Evolutionary conservation across 2,888 invertebrate genomes (phyloP), one percentile per base, ranked within the genome.

Genomic region (Altica lythri): DNA sequence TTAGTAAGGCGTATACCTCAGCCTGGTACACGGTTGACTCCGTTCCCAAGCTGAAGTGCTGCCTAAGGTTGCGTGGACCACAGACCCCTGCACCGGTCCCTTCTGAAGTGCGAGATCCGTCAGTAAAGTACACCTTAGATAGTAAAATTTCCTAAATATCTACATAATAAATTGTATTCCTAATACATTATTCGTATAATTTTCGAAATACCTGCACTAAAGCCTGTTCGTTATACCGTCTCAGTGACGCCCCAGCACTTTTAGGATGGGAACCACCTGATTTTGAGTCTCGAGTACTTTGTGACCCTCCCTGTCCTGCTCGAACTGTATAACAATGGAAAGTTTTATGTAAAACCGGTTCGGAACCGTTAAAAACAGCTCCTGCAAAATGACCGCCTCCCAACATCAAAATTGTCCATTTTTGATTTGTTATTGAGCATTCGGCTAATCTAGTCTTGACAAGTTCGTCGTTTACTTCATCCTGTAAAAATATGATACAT

Each of bases 351-450:
- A 74, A 78, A 67, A 80, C 76, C 50, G 77, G 77, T 68, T 75
- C 79, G 55, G 57, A 66, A 75, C 81, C 81, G 69, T 80, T 72
- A 69, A 88, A 89, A 29, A 90, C 76, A 10, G 85, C 88, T 1
- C 84, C 89, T 16, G 89, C 89, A 77, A 90, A 90, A 73, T 89
- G 89, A 1, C 94, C 93, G 2, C 92, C 92, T 0, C 90, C 90
- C 25, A 91, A 79, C 88, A 93, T 89, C 43, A 94, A 74, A 4
- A 94, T 78, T 0, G 87, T 85, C 89, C 90, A 92, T 55, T 71
- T 65, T 64, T 51, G 68, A 66, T 54, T 77, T 67, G 62, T 71
- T 57, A 38, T 67, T 57, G 48, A 78, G 59, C 55, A 80, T 57
- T 47, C 72, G 55, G 43, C 69, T 49, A 50, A 57, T 13, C 67